Evolutionary conservation across 2,797 vertebrate genomes (phyloP).

Genomic region (Cephalopachus bancanus): DNA sequence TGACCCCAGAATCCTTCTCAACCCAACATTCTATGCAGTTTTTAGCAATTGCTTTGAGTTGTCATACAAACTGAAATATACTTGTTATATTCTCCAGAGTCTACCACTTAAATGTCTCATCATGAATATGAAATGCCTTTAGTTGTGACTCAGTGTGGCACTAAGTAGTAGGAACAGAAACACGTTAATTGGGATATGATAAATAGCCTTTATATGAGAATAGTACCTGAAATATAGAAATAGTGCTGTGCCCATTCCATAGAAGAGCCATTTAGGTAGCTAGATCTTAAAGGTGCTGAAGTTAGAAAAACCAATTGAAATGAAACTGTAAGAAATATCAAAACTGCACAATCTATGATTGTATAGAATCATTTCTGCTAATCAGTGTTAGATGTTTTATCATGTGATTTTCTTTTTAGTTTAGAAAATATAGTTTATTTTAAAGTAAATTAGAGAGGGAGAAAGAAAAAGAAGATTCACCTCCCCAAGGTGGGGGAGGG

Average conservation of each 20-base stretch:
- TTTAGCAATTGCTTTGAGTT: not conserved
- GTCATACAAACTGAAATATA: not conserved
- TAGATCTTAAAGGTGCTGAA: not conserved
- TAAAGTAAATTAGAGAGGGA: too few relatives aligned
- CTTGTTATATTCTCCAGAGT: not conserved
- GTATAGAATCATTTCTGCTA: conserved; percentile 6
- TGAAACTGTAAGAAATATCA: not conserved
- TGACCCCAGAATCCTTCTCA: not conserved
- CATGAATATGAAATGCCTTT: not conserved
- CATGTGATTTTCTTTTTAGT: not conserved
- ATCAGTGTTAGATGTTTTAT: conserved; percentile 39
- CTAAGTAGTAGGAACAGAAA: conserved; percentile 18
- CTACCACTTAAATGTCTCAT: not conserved
- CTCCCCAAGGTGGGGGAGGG: too few relatives aligned
- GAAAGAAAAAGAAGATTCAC: too few relatives aligned
- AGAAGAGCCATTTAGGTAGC: not conserved
- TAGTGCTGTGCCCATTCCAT: not conserved
- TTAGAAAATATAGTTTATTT: too few relatives aligned
- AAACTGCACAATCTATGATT: not conserved
- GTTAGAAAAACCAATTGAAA: conserved; percentile 18
- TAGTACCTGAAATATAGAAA: not conserved
- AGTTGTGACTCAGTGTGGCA: not conserved
- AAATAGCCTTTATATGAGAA: conserved; percentile 2
- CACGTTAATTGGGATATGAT: not conserved
- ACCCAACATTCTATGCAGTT: not conserved